Evolutionary conservation across 2,113 vertebrate species (phyloP), one percentile per base, ranked within the genome.

Genomic region (Notarius lentiginosus): DNA sequence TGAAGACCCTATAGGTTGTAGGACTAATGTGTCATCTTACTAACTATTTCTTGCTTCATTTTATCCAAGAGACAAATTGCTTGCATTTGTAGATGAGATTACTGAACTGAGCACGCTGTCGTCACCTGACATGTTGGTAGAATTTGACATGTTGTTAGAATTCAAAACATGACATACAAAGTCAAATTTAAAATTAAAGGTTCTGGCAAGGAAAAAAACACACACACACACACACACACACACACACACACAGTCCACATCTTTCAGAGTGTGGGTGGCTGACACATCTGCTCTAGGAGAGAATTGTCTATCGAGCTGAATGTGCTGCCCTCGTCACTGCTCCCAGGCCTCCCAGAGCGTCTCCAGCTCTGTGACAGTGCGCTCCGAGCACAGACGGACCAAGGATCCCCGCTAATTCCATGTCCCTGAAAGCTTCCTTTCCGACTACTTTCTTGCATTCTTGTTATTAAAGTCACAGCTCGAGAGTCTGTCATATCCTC

Each of bases 401-500:
- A 86, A 73, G 84, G 85, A 87, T 86, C 81, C 85, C 82, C 72
- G 86, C 88, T 89, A 89, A 89, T 90, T 88, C 83, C 49, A 20
- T 77, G 88, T 86, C 87, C 68, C 72, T 85, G 79, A 82, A 83
- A 88, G 83, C 83, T 85, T 89, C 65, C 47, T 90, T 89, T 84
- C 75, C 53, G 82, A 87, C 60, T 68, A 87, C 89, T 93, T 89
- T 85, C 93, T 75, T 81, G 83, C 88, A 89, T 88, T 89, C 66
- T 86, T 84, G 82, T 88, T 88, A 83, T 89, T 89, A 87, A 92
- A 94, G 92, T 93, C 92, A 92, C 89, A 91, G 93, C 92, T 92
- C 93, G 81, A 90, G 92, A 95, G 92, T 93, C 92, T 90, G 92
- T 88, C 88, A 68, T 87, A 89, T 88, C 90, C 87, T 89, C 83